Percentiles rank a stretch among this genome's conserved stretches.
phyloP scores from a whole-genome alignment of 2,888 invertebrate species.

The Zygogramma bicolorata region DNA sequence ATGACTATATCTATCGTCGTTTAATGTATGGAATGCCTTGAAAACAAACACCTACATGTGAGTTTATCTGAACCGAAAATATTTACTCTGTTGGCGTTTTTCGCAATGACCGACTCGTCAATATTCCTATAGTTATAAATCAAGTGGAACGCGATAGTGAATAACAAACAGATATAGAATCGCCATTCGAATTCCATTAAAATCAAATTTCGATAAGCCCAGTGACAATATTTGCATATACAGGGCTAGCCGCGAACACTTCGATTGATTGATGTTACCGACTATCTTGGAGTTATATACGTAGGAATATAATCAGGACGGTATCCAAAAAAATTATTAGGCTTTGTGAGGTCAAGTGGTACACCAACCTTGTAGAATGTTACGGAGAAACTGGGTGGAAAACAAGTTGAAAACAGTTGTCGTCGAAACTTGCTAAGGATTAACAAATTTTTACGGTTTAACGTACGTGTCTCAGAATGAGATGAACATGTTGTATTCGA shows the following conservation, averaged over 20 bases:
- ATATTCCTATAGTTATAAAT: conserved; percentile 19
- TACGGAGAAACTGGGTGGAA: too few relatives aligned
- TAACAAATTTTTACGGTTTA: too few relatives aligned
- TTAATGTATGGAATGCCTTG: too few relatives aligned
- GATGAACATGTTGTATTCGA: too few relatives aligned
- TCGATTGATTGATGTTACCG: background rate
- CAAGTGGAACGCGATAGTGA: conserved; percentile 4
- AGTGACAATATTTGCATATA: background rate
- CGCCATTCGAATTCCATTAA: conserved; percentile 11
- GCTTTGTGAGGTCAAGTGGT: too few relatives aligned
- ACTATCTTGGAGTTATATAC: background rate
- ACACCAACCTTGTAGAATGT: too few relatives aligned
- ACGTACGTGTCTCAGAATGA: too few relatives aligned
- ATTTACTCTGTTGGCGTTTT: conserved; percentile 31
- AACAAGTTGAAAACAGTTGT: too few relatives aligned
- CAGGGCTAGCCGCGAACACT: background rate
- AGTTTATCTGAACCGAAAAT: conserved; percentile 30
- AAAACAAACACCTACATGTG: conserved; percentile 27
- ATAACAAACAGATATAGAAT: conserved; percentile 8
- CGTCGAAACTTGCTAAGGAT: too few relatives aligned
- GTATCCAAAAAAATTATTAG: too few relatives aligned
- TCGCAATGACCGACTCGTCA: conserved; percentile 26
- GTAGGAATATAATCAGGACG: too few relatives aligned
- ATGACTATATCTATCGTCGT: too few relatives aligned
- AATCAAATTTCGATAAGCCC: background rate